Conservation (phyloP, 37 sponge, comb jelly and placozoan genomes). For the Beroe ovata region DNA sequence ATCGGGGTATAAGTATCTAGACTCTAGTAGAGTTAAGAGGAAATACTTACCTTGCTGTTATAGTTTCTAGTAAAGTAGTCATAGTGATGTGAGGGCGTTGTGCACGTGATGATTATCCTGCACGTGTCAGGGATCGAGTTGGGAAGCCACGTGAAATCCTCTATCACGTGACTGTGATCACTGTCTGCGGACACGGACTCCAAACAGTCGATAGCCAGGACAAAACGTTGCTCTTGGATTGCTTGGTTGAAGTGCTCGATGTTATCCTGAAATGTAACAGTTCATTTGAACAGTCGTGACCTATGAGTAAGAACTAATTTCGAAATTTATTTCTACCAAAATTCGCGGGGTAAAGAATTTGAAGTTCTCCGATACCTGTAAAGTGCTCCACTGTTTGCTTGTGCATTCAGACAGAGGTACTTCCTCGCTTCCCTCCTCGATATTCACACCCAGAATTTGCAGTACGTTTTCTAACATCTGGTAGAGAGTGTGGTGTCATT, state of each 20-base stretch:
- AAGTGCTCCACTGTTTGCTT: constrained; percentile 41
- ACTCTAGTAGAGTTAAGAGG: too few species aligned
- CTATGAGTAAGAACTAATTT: too few species aligned
- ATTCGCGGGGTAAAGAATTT: too few species aligned
- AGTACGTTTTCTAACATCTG: constrained; percentile 59
- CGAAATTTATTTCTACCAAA: too few species aligned
- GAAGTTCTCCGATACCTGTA: constrained; percentile 15
- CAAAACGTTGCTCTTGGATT: constrained; percentile 14
- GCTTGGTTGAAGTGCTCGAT: constrained; percentile 57
- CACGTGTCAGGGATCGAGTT: constrained; percentile 53
- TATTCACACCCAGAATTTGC: constrained; percentile 16
- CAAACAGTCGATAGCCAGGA: constrained; percentile 66
- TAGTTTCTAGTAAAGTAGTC: constrained; percentile 33
- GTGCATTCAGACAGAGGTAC: constrained; percentile 15
- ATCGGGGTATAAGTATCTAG: too few species aligned
- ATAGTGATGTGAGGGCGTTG: not conserved
- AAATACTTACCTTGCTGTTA: constrained; percentile 33
- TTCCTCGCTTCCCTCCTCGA: not conserved
- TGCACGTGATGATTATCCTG: constrained; percentile 52
- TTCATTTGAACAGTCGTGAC: too few species aligned
- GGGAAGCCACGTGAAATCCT: constrained; percentile 47
- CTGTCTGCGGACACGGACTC: constrained; percentile 54
- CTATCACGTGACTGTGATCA: constrained; percentile 44
- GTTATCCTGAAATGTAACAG: constrained; percentile 58
- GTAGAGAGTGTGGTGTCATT: too few species aligned